These are phyloP conservation scores for Oncorhynchus masou DNA, from an alignment of 2,113 vertebrate species.

Conservation along the genomic window DNA sequence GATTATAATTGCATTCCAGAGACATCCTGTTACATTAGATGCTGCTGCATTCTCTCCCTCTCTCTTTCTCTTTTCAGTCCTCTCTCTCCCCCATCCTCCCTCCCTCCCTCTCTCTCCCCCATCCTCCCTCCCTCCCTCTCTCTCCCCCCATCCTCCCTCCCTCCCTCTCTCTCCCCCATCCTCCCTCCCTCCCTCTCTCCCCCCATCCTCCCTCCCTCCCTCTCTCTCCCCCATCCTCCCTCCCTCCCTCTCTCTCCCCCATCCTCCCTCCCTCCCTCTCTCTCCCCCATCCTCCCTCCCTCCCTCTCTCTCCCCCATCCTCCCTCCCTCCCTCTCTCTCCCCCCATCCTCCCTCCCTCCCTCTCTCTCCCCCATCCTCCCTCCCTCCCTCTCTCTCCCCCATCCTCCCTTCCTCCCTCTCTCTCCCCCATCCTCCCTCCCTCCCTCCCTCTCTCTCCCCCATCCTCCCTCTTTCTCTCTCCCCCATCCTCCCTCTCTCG, in stretches of 20 bases:
- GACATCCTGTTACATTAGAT: conserved; percentile 55
- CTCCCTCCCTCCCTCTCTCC: too few species aligned
- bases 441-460: not conserved
- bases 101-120: not conserved
- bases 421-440: conserved; percentile 1
- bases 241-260: conserved; percentile 5
- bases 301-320: too few species aligned
- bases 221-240: conserved; percentile 1
- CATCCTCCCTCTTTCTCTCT: too few species aligned
- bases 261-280: not conserved
- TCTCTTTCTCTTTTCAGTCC: not conserved
- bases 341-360: not conserved
- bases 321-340: not conserved
- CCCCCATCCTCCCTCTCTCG: too few species aligned
- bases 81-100: conserved; percentile 4
- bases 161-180: not conserved
- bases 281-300: too few species aligned
- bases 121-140: conserved; percentile 12
- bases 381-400: not conserved
- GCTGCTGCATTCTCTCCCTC: conserved; percentile 7
- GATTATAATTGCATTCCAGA: conserved; percentile 66
- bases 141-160: not conserved
- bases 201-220: not conserved
- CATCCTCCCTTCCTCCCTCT: conserved; percentile 12
- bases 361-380: not conserved